Percentiles rank a stretch among this genome's conserved stretches.
These are phyloP conservation scores for Drosophila dives DNA, from an alignment of 2,888 invertebrate genomes.

Conservation along the genomic window DNA sequence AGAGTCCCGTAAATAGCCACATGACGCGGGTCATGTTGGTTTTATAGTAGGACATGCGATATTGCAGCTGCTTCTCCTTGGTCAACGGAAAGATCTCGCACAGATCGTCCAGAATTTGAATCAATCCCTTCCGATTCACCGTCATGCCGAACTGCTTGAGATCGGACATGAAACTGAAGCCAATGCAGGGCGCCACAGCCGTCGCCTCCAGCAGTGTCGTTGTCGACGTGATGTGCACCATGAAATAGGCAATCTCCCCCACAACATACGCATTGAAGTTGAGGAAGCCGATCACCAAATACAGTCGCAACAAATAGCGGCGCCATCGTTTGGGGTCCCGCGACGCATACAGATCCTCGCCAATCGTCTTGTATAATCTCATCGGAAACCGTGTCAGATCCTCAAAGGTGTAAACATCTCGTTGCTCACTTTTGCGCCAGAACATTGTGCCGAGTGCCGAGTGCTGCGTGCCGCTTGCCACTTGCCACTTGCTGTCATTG, in stretches of 20 bases:
- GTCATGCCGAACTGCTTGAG: constrained; percentile 73
- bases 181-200: constrained; percentile 77
- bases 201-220: constrained; percentile 78
- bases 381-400: constrained; percentile 70
- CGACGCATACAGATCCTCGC: constrained; percentile 74
- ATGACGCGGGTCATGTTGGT: constrained; percentile 63
- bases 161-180: constrained; percentile 72
- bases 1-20: constrained; percentile 66
- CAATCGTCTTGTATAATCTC: constrained; percentile 75
- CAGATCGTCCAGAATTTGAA: constrained; percentile 64
- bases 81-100: constrained; percentile 65
- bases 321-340: constrained; percentile 54
- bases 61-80: constrained; percentile 45
- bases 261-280: constrained; percentile 74
- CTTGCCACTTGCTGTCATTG: neutral
- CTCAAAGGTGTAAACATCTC: constrained; percentile 54
- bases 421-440: constrained; percentile 31
- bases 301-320: constrained; percentile 57
- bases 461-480: neutral
- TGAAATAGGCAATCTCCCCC: constrained; percentile 75
- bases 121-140: constrained; percentile 45
- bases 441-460: constrained; percentile 37
- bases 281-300: constrained; percentile 62
- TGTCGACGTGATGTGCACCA: constrained; percentile 67
- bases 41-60: constrained; percentile 52